phyloP scores from a whole-genome alignment of 2,888 invertebrate species.

The Drosophila heteroneura region DNA sequence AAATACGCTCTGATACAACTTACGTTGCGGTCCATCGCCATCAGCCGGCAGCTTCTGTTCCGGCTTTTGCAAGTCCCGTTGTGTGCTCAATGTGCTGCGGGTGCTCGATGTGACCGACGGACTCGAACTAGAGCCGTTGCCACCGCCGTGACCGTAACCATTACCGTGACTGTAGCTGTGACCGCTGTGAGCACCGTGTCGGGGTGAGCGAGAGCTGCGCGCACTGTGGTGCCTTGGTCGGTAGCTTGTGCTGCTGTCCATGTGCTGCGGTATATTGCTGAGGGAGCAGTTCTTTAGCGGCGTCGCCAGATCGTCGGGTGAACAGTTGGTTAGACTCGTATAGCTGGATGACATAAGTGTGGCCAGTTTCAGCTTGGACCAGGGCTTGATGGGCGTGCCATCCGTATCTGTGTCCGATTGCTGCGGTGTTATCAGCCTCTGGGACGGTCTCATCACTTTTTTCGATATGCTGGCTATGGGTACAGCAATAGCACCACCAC shows the following conservation, averaged over 20 bases:
- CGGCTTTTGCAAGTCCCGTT: constrained; percentile 63
- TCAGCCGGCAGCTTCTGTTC: constrained; percentile 66
- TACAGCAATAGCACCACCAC: constrained; percentile 1
- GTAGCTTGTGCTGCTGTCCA: constrained; percentile 29
- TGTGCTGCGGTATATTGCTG: constrained; percentile 76
- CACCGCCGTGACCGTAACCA: not conserved
- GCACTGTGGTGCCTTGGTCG: constrained; percentile 64
- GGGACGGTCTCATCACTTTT: constrained; percentile 72
- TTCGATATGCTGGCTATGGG: constrained; percentile 78
- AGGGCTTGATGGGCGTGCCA: constrained; percentile 87
- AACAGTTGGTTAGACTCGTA: constrained; percentile 82
- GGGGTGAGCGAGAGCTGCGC: constrained; percentile 66
- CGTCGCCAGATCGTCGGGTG: constrained; percentile 74
- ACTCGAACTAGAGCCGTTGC: constrained; percentile 57
- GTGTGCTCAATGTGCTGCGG: constrained; percentile 51
- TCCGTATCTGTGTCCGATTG: constrained; percentile 85
- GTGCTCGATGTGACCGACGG: constrained; percentile 51
- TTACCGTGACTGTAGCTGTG: constrained; percentile 23
- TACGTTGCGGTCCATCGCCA: constrained; percentile 77
- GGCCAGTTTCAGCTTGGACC: constrained; percentile 92
- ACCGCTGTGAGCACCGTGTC: constrained; percentile 35
- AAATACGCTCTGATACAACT: constrained; percentile 93
- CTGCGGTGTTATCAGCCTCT: constrained; percentile 61
- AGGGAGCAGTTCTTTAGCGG: constrained; percentile 78
- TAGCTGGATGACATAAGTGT: constrained; percentile 85